Evolutionary conservation across 2,888 invertebrate genomes (phyloP).

Genomic region (Ochropleura plecta): DNA sequence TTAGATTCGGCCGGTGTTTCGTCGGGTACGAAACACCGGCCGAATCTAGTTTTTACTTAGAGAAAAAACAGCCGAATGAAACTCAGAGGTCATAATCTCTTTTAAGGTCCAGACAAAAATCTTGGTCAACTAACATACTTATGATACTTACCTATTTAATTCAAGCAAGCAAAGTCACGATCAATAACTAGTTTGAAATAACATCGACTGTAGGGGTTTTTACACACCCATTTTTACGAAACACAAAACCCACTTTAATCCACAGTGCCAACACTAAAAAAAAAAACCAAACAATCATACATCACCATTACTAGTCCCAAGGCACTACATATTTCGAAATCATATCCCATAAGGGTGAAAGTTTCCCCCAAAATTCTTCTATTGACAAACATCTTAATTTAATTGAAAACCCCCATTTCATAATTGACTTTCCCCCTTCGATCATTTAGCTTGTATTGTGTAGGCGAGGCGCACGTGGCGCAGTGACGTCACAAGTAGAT

Average conservation of each 20-base stretch:
- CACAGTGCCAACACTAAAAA: conserved; percentile 19
- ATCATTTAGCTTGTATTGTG: conserved; percentile 53
- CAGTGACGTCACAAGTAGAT: conserved; percentile 9
- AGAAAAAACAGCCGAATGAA: no score
- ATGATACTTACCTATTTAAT: no score
- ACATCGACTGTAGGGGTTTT: not conserved
- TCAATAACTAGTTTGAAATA: not conserved
- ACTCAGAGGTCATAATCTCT: no score
- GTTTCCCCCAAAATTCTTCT: conserved; percentile 45
- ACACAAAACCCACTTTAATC: conserved; percentile 16
- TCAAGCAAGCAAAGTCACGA: not conserved
- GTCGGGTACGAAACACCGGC: no score
- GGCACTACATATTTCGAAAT: conserved; percentile 39
- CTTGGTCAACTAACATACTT: no score
- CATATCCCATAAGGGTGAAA: conserved; percentile 43
- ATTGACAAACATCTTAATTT: conserved; percentile 77
- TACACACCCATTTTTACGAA: not conserved
- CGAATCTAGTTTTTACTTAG: no score
- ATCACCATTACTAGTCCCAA: conserved; percentile 24
- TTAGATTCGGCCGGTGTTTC: no score
- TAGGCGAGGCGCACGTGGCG: conserved; percentile 31
- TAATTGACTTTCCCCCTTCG: conserved; percentile 79
- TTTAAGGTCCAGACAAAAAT: no score
- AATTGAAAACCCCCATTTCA: conserved; percentile 79
- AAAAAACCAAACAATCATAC: conserved; percentile 6